Percentiles rank a stretch among this genome's conserved stretches.
Evolutionary conservation across 2,888 invertebrate species (phyloP).

Genomic region (Chaetogeoica ovagalla): DNA sequence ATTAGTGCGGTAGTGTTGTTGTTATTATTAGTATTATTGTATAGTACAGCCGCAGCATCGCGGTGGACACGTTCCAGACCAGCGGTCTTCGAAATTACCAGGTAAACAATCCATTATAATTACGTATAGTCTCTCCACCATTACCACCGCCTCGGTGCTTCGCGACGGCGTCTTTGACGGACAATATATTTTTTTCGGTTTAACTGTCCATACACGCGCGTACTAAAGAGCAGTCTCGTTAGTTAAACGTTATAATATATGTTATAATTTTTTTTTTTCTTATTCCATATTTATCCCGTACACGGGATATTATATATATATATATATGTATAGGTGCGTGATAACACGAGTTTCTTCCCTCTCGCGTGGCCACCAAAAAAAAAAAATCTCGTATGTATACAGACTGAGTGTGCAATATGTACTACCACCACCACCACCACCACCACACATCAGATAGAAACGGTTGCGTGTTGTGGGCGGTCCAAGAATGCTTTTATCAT

Average conservation of each 20-base stretch:
- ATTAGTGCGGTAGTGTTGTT: neutral
- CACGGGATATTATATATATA: too few relatives aligned
- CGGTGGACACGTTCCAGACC: neutral
- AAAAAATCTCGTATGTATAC: too few relatives aligned
- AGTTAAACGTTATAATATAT: conserved; percentile 17
- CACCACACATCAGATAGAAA: conserved; percentile 11
- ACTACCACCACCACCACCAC: neutral
- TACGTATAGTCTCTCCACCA: conserved; percentile 8
- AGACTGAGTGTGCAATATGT: too few relatives aligned
- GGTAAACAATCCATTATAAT: conserved; percentile 49
- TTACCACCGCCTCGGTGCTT: neutral
- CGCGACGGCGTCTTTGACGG: conserved; percentile 34
- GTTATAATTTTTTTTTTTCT: neutral
- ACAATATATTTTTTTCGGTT: neutral
- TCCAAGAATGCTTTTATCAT: conserved; percentile 27
- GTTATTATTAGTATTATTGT: too few relatives aligned
- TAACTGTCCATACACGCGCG: neutral
- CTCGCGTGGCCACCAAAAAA: neutral
- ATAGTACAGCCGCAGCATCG: neutral
- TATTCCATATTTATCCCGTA: too few relatives aligned
- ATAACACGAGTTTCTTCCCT: neutral
- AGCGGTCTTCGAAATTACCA: conserved; percentile 41
- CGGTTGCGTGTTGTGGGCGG: conserved; percentile 37
- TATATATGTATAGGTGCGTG: neutral
- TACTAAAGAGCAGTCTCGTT: conserved; percentile 1